Base-by-base conservation (phyloP, 2,797 vertebrate genomes). In the Momotus momota region DNA sequence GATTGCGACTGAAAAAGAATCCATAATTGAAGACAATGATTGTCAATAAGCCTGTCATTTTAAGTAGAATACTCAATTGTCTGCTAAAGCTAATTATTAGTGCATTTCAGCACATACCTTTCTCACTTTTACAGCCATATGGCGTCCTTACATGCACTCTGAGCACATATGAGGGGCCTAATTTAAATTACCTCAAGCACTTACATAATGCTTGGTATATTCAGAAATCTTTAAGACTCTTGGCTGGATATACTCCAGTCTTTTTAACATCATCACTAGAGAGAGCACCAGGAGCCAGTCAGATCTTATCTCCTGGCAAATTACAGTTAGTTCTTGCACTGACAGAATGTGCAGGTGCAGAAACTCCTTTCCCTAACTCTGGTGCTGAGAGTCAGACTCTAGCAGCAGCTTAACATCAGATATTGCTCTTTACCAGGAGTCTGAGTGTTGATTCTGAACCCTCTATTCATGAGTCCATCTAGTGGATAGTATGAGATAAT, bases 391-490 rank as follows among this genome's bases (percentile, higher is more conserved):
- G 69, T 25, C 80, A 86, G 51, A 19, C 29, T 87, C 55, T 46
- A 86, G 46, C 38, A 83, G 25, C 40, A 86, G 57, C 77, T 81
- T 58, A 79, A 55, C 17, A 54, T 12, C 52, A 55, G 29, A n/a
- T 41, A 43, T 40, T 93, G 65, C 52, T 79, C 23, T 51, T 83
- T 60, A 48, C 11, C 15, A 73, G 40, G 38, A 89, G 31, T 14
- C 48, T 89, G 79, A 77, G 21, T 69, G 87, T 78, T 64, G 46
- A 67, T 93, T 75, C 35, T 73, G 45, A 93, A 92, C 77, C 46
- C 14, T 58, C 85, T 93, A 60, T 91, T 95, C 67, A 57, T 45
- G 82, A 94, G 93, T 96, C 94, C 96, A 92, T 94, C 90, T 95
- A 96, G 91, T 93, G 91, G 94, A 84, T 90, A 86, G 9, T 73